Percentiles rank a stretch among this genome's conserved stretches.
Conservation (phyloP, 2,113 vertebrate species). For the Lamprologus callipterus region DNA sequence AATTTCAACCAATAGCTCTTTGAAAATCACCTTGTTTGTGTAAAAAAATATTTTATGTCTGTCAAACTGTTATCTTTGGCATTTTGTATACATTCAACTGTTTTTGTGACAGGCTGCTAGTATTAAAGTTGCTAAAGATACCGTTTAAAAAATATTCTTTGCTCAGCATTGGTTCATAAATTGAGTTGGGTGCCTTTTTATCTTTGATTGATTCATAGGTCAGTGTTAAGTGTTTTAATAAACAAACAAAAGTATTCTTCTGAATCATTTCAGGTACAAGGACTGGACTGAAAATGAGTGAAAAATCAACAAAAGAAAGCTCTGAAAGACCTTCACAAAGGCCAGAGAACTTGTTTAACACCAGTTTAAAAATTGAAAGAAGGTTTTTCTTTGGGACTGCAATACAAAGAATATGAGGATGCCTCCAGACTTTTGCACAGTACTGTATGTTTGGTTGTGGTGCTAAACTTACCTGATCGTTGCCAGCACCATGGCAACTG, state of each 20-base stretch:
- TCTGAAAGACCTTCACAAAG: neutral
- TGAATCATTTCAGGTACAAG: neutral
- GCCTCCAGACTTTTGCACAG: neutral
- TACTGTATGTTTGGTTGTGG: neutral
- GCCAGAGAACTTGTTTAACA: neutral
- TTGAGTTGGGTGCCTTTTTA: neutral
- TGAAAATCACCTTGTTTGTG: neutral
- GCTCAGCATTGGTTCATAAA: neutral
- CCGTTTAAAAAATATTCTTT: neutral
- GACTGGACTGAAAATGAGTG: neutral
- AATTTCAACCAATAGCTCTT: neutral
- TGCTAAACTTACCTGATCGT: neutral
- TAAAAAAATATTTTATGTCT: neutral
- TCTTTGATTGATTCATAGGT: neutral
- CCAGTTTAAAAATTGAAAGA: neutral
- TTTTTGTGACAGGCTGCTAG: neutral
- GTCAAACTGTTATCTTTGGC: neutral
- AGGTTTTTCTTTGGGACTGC: neutral
- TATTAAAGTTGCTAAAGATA: neutral
- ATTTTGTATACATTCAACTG: neutral
- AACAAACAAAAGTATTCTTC: neutral
- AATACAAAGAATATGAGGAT: neutral
- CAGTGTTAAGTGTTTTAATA: neutral
- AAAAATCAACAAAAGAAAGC: neutral
- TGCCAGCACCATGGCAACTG: constrained; percentile 23